Conservation (phyloP, 53 echinoderm and acorn worm species). For the Echinarachnius parma region DNA sequence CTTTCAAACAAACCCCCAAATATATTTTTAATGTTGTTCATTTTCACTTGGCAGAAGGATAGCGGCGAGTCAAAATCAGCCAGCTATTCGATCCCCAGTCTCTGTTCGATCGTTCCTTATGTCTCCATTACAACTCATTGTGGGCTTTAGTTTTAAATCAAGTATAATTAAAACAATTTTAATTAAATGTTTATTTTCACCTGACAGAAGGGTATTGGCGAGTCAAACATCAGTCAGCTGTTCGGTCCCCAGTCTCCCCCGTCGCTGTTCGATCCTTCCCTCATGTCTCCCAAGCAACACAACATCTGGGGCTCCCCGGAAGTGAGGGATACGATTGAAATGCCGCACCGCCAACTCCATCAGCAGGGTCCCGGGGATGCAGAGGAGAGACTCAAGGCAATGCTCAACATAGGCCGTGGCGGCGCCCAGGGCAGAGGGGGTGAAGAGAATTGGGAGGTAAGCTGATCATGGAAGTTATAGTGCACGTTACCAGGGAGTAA, state of each 20-base stretch:
- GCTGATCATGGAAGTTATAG: too few relatives aligned
- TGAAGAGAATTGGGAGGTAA: conserved; percentile 50
- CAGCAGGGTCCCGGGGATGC: not conserved
- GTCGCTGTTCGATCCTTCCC: conserved; percentile 69
- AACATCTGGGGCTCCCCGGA: conserved; percentile 92
- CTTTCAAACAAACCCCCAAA: too few relatives aligned
- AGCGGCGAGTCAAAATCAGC: too few relatives aligned
- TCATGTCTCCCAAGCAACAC: conserved; percentile 74
- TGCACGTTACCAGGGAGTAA: too few relatives aligned
- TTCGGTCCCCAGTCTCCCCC: conserved; percentile 89
- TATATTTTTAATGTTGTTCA: too few relatives aligned
- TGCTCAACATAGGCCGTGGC: conserved; percentile 63
- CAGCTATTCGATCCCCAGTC: too few relatives aligned
- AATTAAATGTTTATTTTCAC: not conserved
- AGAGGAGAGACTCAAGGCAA: conserved; percentile 69
- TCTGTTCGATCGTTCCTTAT: too few relatives aligned
- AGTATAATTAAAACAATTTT: not conserved
- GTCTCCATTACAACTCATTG: too few relatives aligned
- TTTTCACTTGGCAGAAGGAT: too few relatives aligned
- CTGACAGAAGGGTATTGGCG: not conserved
- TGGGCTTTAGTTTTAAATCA: too few relatives aligned
- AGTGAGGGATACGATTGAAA: conserved; percentile 19
- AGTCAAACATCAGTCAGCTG: conserved; percentile 70
- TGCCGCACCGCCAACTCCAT: conserved; percentile 40
- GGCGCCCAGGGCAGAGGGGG: not conserved